Base-by-base conservation (phyloP, 1,140 invertebrate genomes). In the Hyles vespertilio region DNA sequence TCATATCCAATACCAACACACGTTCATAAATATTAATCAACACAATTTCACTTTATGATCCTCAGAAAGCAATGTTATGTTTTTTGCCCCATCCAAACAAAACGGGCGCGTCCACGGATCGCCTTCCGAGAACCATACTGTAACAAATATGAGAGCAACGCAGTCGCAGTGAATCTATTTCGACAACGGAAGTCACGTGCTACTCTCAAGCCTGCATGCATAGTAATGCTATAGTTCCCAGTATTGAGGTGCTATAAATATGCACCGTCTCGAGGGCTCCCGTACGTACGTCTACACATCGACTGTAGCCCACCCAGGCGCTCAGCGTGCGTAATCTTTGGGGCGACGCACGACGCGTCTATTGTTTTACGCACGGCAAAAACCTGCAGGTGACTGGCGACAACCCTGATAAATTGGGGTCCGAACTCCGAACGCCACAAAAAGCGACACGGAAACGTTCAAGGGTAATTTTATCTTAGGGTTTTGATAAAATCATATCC, bases 161-260 rank as follows among this genome's bases (percentile, higher is more conserved):
- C 57, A 49, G 56, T 49, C 52, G 58, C 63, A 64, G 54, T 72
- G 51, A 62, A 58, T 77, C 78, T 76, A 81, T 84, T 81, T 80
- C 63, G 67, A 72, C 69, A 67, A 56, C 79, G 81, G 81, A 84
- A 78, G 73, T 81, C 77, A 78, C 74, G 80, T 75, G 80, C 59
- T 60, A 47, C 60, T 51, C 64, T 64, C 62, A 68, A 58, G 70
- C 62, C 47, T 67, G 69, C 62, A 65, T 70, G 70, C 70, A 77
- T 69, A 67, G 64, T 68, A 78, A 78, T 75, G 76, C 71, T 69
- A 72, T 68, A 63, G 45, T 76, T 81, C 76, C 57, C 50, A 59
- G 77, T 76, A 78, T 63, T 56, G 61, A 70, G 66, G 49, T 65
- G 65, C 66, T 75, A 79, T 78, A 75, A 77, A 81, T 79, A 81